Evolutionary conservation across 2,113 vertebrate species (phyloP), one percentile per base, ranked within the genome.

Genomic region (Apeltes quadracus): DNA sequence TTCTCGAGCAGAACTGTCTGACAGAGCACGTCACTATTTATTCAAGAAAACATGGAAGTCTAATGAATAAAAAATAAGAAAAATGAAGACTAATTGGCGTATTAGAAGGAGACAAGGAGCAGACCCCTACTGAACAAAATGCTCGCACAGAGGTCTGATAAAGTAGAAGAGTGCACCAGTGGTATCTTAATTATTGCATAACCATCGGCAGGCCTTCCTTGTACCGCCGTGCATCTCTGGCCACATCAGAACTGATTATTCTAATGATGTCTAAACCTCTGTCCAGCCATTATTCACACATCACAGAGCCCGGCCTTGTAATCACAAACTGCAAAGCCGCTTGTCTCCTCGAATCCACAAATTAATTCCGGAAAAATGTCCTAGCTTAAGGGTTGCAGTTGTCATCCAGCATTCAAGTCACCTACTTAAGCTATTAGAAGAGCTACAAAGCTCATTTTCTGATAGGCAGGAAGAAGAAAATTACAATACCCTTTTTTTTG

Each of bases 261-360:
- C 70, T 87, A 89, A 90, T 88, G 69, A 87, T 83, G 72, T 86
- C 69, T 81, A 78, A 84, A 82, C 77, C 84, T 81, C 75, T 83
- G 85, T 82, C 85, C 76, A 0, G 67, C 61, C 70, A 87, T 85
- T 88, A 88, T 83, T 79, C 77, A 79, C 83, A 80, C 83, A 77
- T 84, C 79, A 85, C 58, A 71, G 78, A 85, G 51, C 71, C 38
- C 1, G 10, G 76, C 69, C 78, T 86, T 85, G 78, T 89, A 87
- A 80, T 83, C 69, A 72, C 22, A n/a, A 43, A 81, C 34, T 15
- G 72, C 56, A 46, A 58, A 61, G 73, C 59, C 65, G 69, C 80
- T 83, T 83, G 86, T 87, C 81, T 76, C 65, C 41, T 67, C 79
- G 62, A 82, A 86, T 91, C 64, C 69, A 75, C 73, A 81, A 80